Conservation (phyloP, 2,888 invertebrate genomes). For the Lycia hirtaria region DNA sequence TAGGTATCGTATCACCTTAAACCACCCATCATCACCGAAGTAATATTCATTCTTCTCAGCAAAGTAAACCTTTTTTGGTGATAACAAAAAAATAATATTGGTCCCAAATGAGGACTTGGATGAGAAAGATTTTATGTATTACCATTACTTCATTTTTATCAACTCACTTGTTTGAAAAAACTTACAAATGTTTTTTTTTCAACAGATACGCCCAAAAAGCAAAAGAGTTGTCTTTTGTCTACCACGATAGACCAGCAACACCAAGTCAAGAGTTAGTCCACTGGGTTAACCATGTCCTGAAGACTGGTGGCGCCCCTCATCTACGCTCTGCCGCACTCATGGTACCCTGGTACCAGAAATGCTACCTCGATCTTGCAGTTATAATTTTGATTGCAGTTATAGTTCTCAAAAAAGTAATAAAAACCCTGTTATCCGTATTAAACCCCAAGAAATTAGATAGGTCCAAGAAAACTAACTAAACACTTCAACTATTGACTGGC, state of each 20-base stretch:
- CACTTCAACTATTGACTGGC: too few species aligned
- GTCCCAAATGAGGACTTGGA: too few species aligned
- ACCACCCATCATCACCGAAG: too few species aligned
- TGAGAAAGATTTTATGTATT: too few species aligned
- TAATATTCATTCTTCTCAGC: too few species aligned
- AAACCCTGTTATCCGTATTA: not conserved
- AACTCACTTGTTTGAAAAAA: too few species aligned
- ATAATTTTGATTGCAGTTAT: constrained; percentile 14
- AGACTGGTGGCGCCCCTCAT: constrained; percentile 54
- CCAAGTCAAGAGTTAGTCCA: constrained; percentile 54
- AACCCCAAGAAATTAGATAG: not conserved
- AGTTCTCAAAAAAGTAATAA: constrained; percentile 18
- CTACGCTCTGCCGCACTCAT: constrained; percentile 54
- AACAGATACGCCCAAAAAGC: constrained; percentile 50
- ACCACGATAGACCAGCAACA: constrained; percentile 53
- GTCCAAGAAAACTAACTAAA: constrained; percentile 8
- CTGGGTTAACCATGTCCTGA: constrained; percentile 58
- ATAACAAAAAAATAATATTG: too few species aligned
- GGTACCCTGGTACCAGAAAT: constrained; percentile 57
- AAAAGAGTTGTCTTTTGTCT: constrained; percentile 52
- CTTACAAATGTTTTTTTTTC: too few species aligned
- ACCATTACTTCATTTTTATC: too few species aligned
- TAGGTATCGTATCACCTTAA: too few species aligned
- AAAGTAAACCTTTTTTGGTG: too few species aligned
- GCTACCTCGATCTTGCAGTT: constrained; percentile 50